Conservation (phyloP, 2,113 vertebrate genomes). For the Mohoua ochrocephala region DNA sequence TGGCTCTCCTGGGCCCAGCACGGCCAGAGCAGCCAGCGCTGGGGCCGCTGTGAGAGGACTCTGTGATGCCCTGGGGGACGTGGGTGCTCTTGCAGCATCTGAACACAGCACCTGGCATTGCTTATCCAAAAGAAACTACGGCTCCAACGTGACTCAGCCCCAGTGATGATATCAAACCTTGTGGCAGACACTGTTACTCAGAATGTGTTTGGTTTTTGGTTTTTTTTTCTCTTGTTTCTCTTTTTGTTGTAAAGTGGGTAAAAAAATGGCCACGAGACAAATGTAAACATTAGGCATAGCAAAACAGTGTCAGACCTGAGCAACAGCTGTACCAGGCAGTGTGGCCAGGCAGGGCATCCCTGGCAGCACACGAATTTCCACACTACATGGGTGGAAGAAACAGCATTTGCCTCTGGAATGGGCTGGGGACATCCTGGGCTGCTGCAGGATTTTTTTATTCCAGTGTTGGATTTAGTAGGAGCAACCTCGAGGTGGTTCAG, state of each 20-base stretch:
- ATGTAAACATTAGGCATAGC: background rate
- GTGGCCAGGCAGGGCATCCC: background rate
- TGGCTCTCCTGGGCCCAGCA: background rate
- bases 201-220: background rate
- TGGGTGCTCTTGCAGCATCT: background rate
- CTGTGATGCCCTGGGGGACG: rapidly evolving
- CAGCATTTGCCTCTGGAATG: rapidly evolving
- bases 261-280: background rate
- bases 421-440: background rate
- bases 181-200: background rate
- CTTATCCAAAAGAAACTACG: background rate
- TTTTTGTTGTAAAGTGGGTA: background rate
- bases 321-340: background rate
- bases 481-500: background rate
- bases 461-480: rapidly evolving
- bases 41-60: background rate
- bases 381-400: rapidly evolving
- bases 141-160: background rate
- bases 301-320: background rate
- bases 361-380: rapidly evolving
- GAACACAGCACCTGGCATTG: background rate
- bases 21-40: rapidly evolving
- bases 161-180: background rate
- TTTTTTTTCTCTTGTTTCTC: background rate
- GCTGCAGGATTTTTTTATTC: background rate